Percentiles rank a stretch among this genome's conserved stretches.
Conservation (phyloP, 2,113 vertebrate genomes). For the Chiloscyllium plagiosum region DNA sequence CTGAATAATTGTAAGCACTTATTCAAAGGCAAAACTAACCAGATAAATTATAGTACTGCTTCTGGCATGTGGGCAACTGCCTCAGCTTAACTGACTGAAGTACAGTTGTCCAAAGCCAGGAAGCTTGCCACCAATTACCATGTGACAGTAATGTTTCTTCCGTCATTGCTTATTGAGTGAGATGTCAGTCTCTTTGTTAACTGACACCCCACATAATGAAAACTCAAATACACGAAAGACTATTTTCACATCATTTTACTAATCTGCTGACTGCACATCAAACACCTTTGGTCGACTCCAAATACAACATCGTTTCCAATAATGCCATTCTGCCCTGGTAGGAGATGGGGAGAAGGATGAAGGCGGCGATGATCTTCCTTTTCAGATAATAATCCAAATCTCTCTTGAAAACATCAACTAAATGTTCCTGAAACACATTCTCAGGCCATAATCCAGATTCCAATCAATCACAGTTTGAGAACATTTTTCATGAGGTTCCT, state of each 20-base stretch:
- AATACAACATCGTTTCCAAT: not conserved
- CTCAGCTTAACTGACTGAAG: not conserved
- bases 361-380: not conserved
- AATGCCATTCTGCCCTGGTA: not conserved
- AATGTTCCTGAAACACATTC: too few relatives aligned
- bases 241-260: not conserved
- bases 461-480: not conserved
- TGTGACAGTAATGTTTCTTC: not conserved
- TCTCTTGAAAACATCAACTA: too few relatives aligned
- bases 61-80: not conserved
- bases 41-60: not conserved
- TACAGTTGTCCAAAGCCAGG: not conserved
- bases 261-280: not conserved
- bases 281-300: not conserved
- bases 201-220: not conserved
- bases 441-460: not conserved
- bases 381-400: too few relatives aligned
- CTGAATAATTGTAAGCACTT: not conserved
- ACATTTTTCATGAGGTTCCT: not conserved
- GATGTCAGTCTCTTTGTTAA: too few relatives aligned
- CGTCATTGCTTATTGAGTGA: too few relatives aligned
- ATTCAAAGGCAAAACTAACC: not conserved
- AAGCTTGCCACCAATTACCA: not conserved
- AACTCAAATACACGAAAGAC: not conserved
- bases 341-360: not conserved